Base-by-base conservation (phyloP, 1,140 invertebrate species). In the Lucilia sericata region DNA sequence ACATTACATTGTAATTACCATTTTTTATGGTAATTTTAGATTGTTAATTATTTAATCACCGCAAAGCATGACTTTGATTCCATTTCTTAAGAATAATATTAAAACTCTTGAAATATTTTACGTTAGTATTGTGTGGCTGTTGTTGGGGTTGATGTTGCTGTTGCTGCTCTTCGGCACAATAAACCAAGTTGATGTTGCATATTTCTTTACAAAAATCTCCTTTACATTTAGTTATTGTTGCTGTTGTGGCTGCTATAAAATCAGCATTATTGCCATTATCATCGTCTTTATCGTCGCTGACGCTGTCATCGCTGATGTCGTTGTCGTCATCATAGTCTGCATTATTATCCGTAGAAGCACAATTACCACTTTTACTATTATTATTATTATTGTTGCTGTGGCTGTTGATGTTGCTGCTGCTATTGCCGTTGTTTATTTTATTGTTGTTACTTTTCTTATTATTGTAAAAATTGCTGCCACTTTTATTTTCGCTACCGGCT, bases 11-110 rank as follows among this genome's bases (percentile, higher is more conserved):
- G 42, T 80, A 10, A 80, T 80, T 80, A 80, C 76, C 30, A 47
- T 78, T 78, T 42, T 17, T 78, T 10, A 42, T 36, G 75, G 75
- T 78, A 78, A 42, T 78, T 42, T 78, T 13, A 19, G 75, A 36
- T 17, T 42, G 36, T 80, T 70, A 70, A 70, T 70, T 70, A 80
- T 80, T 49, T 80, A 80, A 80, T 80, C 76, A 80, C 76, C 76
- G 76, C 47, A 80, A 49, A 80, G 17, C 36, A 80, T 80, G 76
- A 19, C 76, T 80, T 49, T 25, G 42, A 49, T 49, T 80, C 76
- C 76, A 80, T 19, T 49, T 49, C 14, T 19, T 80, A 49, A 49
- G 76, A 80, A 25, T 42, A 49, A 49, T 21, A 25, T 70, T 21
- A 70, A 70, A 70, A 70, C 19, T 70, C 60, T 70, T 70, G 19